Evolutionary conservation across 2,113 vertebrate species (phyloP).

Genomic region (Telmatochromis sp.): DNA sequence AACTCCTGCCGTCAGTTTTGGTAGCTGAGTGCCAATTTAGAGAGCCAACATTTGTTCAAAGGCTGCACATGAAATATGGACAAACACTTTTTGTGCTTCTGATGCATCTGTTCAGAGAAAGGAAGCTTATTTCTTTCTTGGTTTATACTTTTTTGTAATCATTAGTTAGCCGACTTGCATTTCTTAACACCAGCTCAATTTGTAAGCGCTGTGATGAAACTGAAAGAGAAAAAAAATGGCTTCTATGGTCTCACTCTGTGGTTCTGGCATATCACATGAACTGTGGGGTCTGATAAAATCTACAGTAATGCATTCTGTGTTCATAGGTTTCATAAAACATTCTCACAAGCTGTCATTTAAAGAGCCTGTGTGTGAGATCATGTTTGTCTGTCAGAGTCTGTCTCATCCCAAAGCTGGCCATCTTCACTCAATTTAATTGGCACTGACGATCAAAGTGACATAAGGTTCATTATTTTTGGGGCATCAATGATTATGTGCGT

Average conservation of each 20-base stretch:
- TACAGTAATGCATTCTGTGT: not conserved
- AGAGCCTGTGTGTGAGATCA: not conserved
- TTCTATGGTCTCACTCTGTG: not conserved
- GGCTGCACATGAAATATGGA: not conserved
- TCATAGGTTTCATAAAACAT: not conserved
- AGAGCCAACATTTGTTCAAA: not conserved
- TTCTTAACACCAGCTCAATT: not conserved
- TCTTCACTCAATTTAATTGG: not conserved
- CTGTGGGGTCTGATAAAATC: not conserved
- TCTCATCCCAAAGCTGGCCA: not conserved
- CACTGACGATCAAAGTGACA: not conserved
- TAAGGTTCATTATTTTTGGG: not conserved
- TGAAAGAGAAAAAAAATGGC: not conserved
- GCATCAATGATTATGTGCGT: not conserved
- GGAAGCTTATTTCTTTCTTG: not conserved
- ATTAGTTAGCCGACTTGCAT: not conserved
- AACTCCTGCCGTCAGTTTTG: not conserved
- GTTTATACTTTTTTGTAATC: not conserved
- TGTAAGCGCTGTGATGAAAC: not conserved
- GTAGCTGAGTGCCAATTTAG: not conserved
- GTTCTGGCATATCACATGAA: not conserved
- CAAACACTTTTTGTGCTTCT: not conserved
- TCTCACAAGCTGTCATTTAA: not conserved
- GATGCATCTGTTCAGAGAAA: not conserved
- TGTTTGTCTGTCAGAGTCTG: not conserved